Base-by-base conservation (phyloP, 1,140 invertebrate species). In the Drosophila tristis region DNA sequence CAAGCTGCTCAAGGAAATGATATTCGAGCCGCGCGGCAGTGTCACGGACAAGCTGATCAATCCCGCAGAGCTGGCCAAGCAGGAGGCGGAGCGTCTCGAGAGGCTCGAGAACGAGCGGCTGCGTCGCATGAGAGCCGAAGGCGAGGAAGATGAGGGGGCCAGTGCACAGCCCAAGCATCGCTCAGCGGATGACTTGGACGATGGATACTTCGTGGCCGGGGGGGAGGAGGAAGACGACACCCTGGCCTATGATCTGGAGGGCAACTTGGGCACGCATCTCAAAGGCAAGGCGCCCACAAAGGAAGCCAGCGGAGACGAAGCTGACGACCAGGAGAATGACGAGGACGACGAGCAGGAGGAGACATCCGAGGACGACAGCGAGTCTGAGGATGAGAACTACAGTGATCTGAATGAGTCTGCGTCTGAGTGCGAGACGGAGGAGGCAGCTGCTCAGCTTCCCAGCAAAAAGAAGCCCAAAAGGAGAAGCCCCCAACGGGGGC, bases 151-250 rank as follows among this genome's bases (percentile, higher is more conserved):
- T 13, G 82, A 91, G 65, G 54, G 87, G 80, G 45, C 94, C 93
- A 85, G 25, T 7, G 39, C 50, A 78, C 53, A 78, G 9, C 60
- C 70, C 0, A 90, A 95, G 93, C 93, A 93, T 77, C 95, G 93
- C 53, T 95, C 95, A 39, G 97, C 97, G 7, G 97, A 98, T 93
- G 96, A 96, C 92, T 93, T 97, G 45, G 96, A 97, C 81, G 96
- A 97, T 93, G 95, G 94, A 54, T 95, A 95, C 78, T 87, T 93
- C 35, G 66, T 94, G 44, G 94, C 35, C 0, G 72, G 55, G 15
- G 71, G 50, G 0, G 82, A 87, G 1, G 68, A 79, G 5, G 80
- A 48, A 0, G 93, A 93, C 51, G 89, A 86, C 57, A 92, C 90
- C 1, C 74, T 94, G 16, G 91, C 92, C 43, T 94, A 94, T 70